Base-by-base conservation (phyloP, 2,113 vertebrate species). In the Fulica atra region DNA sequence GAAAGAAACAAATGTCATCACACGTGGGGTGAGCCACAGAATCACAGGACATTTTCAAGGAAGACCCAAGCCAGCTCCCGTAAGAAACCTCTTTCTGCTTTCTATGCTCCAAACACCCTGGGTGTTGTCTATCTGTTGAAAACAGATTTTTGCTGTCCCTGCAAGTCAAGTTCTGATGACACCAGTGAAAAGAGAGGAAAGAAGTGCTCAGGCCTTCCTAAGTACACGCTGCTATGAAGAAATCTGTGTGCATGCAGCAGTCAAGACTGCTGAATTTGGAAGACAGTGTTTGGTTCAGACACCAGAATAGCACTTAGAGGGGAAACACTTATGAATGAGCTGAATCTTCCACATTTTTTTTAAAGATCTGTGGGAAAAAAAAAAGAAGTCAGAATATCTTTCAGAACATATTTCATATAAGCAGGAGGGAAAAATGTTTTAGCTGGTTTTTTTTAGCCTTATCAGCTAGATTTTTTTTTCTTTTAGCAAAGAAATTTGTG, bases 1-100 rank as follows among this genome's bases (percentile, higher is more conserved):
- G 70, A 96, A 92, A 88, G 78, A 93, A 93, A 79, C 28, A 96
- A 80, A 66, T 54, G 86, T 10, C 35, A 69, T 53, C 31, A 92
- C 88, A 94, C 8, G 5, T 51, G 63, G 82, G 10, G 28, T 50
- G 19, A 96, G 50, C 17, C 35, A 38, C 16, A 7, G 14, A 64
- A 89, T 64, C n/a, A 68, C 16, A 85, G 17, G 16, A 86, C 10
- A 53, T 63, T 89, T 86, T 72, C 42, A 63, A 36, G 29, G 36
- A 68, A 53, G 18, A 60, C 31, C 24, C 14, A 69, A n/a, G 50
- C 10, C 48, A 73, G 23, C 9, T 71, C 42, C 28, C 82, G 29
- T 17, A 86, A 89, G n/a, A 79, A 78, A 86, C 2, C 31, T 51
- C 10, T 29, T 94, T 56, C 54, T 51, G 50, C 21, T 53, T 54